Percentiles rank a stretch among this genome's conserved stretches.
Conservation (phyloP, 2,113 vertebrate species). For the Halcyon senegalensis region DNA sequence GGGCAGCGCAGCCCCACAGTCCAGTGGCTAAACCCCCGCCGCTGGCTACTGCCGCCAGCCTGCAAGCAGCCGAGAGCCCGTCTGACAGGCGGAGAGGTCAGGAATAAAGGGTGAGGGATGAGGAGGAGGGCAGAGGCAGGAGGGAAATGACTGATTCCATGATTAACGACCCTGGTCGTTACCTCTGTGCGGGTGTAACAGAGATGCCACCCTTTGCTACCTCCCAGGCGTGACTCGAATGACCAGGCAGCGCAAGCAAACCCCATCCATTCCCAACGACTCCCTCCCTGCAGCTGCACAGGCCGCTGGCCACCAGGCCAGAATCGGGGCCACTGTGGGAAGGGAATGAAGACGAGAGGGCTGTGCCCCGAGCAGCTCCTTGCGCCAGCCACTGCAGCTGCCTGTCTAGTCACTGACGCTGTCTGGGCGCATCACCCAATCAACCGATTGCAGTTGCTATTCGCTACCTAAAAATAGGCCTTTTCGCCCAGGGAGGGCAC, state of each 20-base stretch:
- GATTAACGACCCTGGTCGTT: not conserved
- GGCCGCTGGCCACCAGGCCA: accelerated
- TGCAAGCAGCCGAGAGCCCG: accelerated
- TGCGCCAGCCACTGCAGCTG: not conserved
- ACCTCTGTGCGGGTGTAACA: accelerated
- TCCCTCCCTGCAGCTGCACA: not conserved
- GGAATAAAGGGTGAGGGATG: not conserved
- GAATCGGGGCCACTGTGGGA: not conserved
- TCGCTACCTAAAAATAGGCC: not conserved
- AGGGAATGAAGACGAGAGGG: not conserved
- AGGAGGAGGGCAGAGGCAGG: not conserved
- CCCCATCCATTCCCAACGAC: accelerated
- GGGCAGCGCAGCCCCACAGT: not conserved
- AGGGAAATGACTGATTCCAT: not conserved
- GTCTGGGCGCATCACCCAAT: not conserved
- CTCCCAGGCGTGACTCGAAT: accelerated
- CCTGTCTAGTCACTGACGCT: accelerated
- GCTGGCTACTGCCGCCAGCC: not conserved
- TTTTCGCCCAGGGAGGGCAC: not conserved
- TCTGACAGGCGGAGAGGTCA: accelerated
- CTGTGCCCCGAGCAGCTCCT: accelerated
- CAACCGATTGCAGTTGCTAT: not conserved
- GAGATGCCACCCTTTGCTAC: not conserved
- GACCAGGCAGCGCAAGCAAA: accelerated
- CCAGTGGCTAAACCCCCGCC: not conserved